Conservation (phyloP, 2,797 vertebrate genomes). For the Dipus sagitta region DNA sequence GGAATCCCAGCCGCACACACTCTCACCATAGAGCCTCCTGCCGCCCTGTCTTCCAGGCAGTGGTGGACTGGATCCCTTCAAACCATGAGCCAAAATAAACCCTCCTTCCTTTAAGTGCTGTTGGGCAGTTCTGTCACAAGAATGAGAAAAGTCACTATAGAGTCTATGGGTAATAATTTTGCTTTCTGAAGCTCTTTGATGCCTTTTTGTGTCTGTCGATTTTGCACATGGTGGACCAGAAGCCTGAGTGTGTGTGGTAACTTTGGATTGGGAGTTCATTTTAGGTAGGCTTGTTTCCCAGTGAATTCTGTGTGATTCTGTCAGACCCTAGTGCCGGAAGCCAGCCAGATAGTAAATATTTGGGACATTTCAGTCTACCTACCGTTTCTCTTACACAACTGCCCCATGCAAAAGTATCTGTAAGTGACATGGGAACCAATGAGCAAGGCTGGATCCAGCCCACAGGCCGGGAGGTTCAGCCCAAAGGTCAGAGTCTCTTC, state of each 20-base stretch:
- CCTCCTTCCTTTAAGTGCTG: not conserved
- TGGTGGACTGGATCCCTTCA: not conserved
- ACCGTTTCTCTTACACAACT: not conserved
- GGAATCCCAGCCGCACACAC: not conserved
- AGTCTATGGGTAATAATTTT: not conserved
- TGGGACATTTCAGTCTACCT: not conserved
- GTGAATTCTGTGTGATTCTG: conserved; percentile 8
- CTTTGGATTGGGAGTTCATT: conserved; percentile 6
- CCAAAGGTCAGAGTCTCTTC: not conserved
- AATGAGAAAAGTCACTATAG: not conserved
- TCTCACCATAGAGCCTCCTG: no score
- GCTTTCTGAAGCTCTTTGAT: not conserved
- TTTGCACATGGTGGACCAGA: not conserved
- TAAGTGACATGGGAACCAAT: not conserved
- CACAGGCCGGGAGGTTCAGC: not conserved
- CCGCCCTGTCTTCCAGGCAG: no score
- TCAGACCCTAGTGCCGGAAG: not conserved
- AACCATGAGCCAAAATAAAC: not conserved
- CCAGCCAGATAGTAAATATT: not conserved
- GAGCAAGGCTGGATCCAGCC: not conserved
- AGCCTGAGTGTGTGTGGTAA: not conserved
- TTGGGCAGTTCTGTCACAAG: no score
- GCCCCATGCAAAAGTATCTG: not conserved
- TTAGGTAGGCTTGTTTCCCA: not conserved
- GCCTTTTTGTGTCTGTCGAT: not conserved